Percentiles rank a stretch among this genome's conserved stretches.
phyloP scores from a whole-genome alignment of 2,113 vertebrate genomes.

The Protobothrops mucrosquamatus region DNA sequence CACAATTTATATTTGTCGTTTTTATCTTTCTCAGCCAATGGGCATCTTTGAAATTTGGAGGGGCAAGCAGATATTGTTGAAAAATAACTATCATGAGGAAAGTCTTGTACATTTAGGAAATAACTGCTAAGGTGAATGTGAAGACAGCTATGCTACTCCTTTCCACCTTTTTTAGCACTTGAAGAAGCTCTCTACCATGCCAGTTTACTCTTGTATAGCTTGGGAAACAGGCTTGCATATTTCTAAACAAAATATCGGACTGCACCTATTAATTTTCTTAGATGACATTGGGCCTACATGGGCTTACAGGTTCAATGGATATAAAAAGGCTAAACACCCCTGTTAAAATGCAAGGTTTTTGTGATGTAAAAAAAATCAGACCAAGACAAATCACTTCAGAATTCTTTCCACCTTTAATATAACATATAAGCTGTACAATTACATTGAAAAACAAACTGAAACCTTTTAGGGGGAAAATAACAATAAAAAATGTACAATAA shows the following conservation, averaged over 20 bases:
- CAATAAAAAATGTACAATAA: too few species aligned
- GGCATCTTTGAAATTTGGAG: not conserved
- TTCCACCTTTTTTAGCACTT: not conserved
- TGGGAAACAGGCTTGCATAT: not conserved
- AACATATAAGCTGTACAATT: too few species aligned
- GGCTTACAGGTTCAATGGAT: not conserved
- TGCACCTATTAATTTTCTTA: not conserved
- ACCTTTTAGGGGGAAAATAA: too few species aligned
- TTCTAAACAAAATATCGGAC: not conserved
- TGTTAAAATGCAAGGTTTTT: too few species aligned
- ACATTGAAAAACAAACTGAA: too few species aligned
- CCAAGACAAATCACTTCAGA: too few species aligned
- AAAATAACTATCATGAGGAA: not conserved
- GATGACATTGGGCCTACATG: not conserved
- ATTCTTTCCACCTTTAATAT: too few species aligned
- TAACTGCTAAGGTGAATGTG: not conserved
- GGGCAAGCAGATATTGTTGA: not conserved
- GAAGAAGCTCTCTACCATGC: not conserved
- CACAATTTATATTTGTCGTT: not conserved
- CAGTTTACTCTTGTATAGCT: not conserved
- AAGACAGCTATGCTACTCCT: not conserved
- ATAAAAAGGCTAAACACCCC: too few species aligned
- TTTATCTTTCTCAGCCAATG: not conserved
- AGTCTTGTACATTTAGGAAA: not conserved
- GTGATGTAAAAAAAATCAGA: too few species aligned